Percentiles rank a stretch among this genome's conserved stretches.
phyloP scores from a whole-genome alignment of 2,113 vertebrate species.

The Pardalotus punctatus region DNA sequence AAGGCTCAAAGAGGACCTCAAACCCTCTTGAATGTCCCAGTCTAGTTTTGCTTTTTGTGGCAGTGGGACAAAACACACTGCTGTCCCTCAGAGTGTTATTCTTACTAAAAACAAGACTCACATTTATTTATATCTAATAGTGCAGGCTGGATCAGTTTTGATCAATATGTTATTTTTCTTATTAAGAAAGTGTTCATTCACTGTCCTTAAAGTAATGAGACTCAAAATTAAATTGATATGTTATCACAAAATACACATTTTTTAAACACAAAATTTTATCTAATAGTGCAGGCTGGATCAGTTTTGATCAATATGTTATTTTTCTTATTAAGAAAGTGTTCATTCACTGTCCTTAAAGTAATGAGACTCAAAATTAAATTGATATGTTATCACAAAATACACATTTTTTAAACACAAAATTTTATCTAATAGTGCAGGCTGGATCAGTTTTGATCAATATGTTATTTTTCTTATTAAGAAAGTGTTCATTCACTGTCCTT shows the following conservation, averaged over 20 bases:
- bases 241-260: too few relatives aligned
- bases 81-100: neutral
- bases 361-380: neutral
- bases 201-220: neutral
- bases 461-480: neutral
- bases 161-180: neutral
- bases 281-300: neutral
- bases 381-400: too few relatives aligned
- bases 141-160: neutral
- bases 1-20: neutral
- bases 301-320: neutral
- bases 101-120: neutral
- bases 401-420: too few relatives aligned
- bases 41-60: neutral
- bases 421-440: neutral
- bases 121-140: neutral
- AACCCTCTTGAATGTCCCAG: neutral
- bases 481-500: neutral
- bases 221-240: too few relatives aligned
- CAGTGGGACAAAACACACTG: neutral
- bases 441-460: neutral
- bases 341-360: neutral
- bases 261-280: too few relatives aligned
- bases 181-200: neutral
- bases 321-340: neutral